Evolutionary conservation across 2,113 vertebrate genomes (phyloP).

Genomic region (Hyperoodon ampullatus): DNA sequence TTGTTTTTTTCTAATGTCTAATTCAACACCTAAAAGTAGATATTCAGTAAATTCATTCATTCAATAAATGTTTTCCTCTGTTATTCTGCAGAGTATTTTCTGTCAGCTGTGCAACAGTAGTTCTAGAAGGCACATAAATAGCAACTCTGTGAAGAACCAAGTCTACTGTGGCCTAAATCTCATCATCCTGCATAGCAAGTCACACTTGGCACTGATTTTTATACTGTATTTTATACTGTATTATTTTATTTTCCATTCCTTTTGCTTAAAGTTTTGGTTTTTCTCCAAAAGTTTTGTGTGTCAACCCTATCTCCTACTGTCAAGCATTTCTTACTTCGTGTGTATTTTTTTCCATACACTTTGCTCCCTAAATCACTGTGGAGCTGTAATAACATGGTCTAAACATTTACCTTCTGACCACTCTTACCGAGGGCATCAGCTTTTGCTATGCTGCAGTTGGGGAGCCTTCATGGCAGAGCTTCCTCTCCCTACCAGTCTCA

Average conservation of each 20-base stretch:
- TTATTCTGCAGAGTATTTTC: not conserved
- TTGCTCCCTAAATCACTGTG: not conserved
- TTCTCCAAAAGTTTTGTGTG: not conserved
- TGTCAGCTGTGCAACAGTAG: not conserved
- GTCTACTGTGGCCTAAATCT: not conserved
- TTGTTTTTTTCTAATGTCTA: not conserved
- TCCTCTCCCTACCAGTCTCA: not conserved
- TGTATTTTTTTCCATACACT: not conserved
- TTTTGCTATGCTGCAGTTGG: not conserved
- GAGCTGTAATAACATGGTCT: not conserved
- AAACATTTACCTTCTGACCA: not conserved
- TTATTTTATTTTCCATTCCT: not conserved
- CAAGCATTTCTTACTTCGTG: not conserved
- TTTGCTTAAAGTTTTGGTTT: not conserved
- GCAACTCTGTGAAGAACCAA: not conserved
- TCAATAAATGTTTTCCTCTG: not conserved
- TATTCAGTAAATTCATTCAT: not conserved
- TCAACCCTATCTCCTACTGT: not conserved
- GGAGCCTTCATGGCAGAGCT: not conserved
- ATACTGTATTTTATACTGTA: not conserved
- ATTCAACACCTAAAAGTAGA: not conserved
- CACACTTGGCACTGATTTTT: not conserved
- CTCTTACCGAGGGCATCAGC: not conserved
- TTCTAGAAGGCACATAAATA: not conserved
- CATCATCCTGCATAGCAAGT: not conserved